Base-by-base conservation (phyloP, 2,888 invertebrate species). In the Isoperla grammatica region DNA sequence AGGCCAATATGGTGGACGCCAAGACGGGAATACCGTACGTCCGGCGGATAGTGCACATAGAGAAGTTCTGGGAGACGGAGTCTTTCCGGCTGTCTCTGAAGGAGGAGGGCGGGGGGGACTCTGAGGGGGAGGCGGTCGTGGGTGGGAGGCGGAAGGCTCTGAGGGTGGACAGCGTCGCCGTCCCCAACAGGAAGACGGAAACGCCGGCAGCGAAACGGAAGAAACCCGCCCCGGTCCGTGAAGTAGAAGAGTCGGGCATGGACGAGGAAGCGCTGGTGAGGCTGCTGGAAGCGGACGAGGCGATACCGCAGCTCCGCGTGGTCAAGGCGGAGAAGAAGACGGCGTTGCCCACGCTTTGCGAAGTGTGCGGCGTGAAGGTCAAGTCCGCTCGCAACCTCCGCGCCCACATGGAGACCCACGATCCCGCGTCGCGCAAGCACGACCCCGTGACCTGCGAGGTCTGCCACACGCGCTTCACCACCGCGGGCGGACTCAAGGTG, bases 401-500 rank as follows among this genome's bases (percentile, higher is more conserved):
- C 4, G 15, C 17, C 17, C 45, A 45, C 11, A 17, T 45, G n/a
- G 19, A 45, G 17, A 17, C 17, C 15, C 45, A 45, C 11, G 19
- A 45, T 5, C 45, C 45, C 2, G 4, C 2, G 5, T 19, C n/a
- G 5, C n/a, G 20, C 12, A 17, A 17, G 6, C 3, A 1, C 19
- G 50, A 50, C 2, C 45, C 45, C 3, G n/a, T 2, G n/a, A 35
- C 12, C 3, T 53, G 53, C 17, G 56, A 42, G n/a, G 17, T 85
- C 13, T 90, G 90, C 67, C 89, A 89, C 69, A 81, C 84, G 62
- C 84, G 86, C 67, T 89, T 90, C 66, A 80, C 78, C 39, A 84
- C 83, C 0, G 71, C 76, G 15, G 80, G 81, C 20, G 86, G 83
- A 70, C 74, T 88, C 19, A 80, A 82, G n/a, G 85, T 89, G 86